Evolutionary conservation across 2,888 invertebrate genomes (phyloP), one percentile per base, ranked within the genome.

Genomic region (Lamellibrachia satsuma): DNA sequence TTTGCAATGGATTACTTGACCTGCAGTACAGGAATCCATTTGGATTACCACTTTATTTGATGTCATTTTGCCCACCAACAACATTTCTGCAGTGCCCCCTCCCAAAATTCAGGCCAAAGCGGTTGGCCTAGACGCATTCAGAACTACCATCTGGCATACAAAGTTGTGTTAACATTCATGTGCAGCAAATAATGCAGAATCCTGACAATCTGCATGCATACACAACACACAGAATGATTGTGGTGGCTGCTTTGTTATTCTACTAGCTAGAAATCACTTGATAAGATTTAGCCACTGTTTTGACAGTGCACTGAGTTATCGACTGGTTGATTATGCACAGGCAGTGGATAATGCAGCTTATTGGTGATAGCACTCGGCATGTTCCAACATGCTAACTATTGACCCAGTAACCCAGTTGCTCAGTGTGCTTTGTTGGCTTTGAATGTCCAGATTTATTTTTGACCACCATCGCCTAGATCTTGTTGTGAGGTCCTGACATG

Each of bases 221-320:
- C 75, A 22, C n/a, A 75, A 75, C 75, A 1, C 39, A 39, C 39
- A 39, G 39, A 39, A 39, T 75, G 75, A 75, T 75, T 75, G 22
- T 22, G 22, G 22, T 22, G n/a, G 75, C 4, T 2, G 75, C 75
- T 15, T 75, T 75, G 22, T 75, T 22, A 15, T 75, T 11, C 11
- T 60, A 11, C 60, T 4, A 8, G 60, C 75, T 75, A 75, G 22
- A 22, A 75, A 22, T 75, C 75, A 75, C 75, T 4, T 22, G 22
- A 75, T 75, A 75, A 75, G 75, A 22, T 75, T 75, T 75, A 75
- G 75, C 15, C 75, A 75, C 75, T 75, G 75, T 75, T 75, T 75
- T 22, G 15, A 15, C 6, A 22, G 15, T 75, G 6, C 4, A n/a
- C 6, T 75, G 75, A 22, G 15, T 15, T 22, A 75, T 75, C 75